Evolutionary conservation across 2,888 invertebrate genomes (phyloP).

Genomic region (Bimastos eiseni): DNA sequence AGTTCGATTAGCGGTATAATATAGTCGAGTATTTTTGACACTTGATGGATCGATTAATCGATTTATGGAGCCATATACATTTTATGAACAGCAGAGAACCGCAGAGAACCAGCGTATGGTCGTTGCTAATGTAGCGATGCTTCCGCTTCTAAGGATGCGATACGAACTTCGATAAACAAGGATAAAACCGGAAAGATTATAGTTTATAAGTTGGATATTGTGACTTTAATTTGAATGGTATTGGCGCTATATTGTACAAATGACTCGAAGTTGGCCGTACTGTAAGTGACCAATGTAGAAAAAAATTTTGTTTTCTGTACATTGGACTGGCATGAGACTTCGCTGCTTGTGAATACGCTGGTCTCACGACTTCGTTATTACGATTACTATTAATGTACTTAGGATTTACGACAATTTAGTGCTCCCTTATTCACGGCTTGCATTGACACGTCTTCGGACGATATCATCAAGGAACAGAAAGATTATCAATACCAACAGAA

Average conservation of each 20-base stretch:
- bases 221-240: neutral
- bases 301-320: neutral
- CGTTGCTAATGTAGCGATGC: neutral
- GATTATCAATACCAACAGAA: neutral
- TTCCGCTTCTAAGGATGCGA: conserved; percentile 25
- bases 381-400: too few relatives aligned
- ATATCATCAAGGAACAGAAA: neutral
- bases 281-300: neutral
- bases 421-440: neutral
- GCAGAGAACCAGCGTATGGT: conserved; percentile 7
- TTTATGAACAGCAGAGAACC: conserved; percentile 8
- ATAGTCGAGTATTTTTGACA: too few relatives aligned
- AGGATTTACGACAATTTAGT: neutral
- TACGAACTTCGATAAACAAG: neutral
- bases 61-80: too few relatives aligned
- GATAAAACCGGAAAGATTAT: neutral
- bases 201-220: neutral
- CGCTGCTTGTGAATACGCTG: too few relatives aligned
- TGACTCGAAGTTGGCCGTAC: neutral
- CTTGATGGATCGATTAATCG: too few relatives aligned
- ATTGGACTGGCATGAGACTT: too few relatives aligned
- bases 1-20: too few relatives aligned
- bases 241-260: neutral
- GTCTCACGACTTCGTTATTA: too few relatives aligned
- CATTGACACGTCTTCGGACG: neutral